These are phyloP conservation scores for Grapholita molesta DNA, from an alignment of 1,140 invertebrate species.

Conservation along the genomic window DNA sequence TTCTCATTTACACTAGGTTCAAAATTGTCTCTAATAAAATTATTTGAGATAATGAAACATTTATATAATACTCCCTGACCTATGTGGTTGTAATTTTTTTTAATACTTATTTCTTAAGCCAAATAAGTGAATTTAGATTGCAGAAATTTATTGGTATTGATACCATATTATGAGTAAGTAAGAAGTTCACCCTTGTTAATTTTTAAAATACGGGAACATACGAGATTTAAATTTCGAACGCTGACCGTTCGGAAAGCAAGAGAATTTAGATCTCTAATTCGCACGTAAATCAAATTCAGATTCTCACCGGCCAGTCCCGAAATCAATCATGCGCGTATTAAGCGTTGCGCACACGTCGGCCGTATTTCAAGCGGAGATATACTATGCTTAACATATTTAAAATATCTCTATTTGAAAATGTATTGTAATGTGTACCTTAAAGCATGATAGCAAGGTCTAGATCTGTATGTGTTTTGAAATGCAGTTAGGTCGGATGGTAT, in stretches of 20 bases:
- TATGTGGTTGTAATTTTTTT: too few species aligned
- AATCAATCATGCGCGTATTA: slow-evolving; percentile 71
- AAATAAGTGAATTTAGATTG: too few species aligned
- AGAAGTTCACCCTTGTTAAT: not conserved
- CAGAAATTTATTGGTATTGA: not conserved
- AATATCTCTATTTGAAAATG: not conserved
- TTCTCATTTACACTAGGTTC: not conserved
- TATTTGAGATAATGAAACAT: too few species aligned
- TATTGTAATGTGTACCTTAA: not conserved
- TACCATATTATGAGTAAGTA: too few species aligned
- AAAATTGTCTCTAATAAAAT: not conserved
- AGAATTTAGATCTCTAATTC: slow-evolving; percentile 12
- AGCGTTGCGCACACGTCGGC: slow-evolving; percentile 55
- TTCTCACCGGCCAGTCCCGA: slow-evolving; percentile 27
- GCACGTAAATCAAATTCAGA: slow-evolving; percentile 13
- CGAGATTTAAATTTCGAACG: slow-evolving; percentile 21
- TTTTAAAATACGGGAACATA: not conserved
- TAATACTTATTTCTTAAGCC: too few species aligned
- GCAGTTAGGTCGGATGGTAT: slow-evolving; percentile 44
- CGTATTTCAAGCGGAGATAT: slow-evolving; percentile 58
- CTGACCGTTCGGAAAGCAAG: slow-evolving; percentile 14
- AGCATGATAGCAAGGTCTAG: not conserved
- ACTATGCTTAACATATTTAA: not conserved
- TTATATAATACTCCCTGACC: too few species aligned
- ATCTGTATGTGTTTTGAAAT: not conserved